Evolutionary conservation across 2,797 vertebrate genomes (phyloP).

Genomic region (Pyrocephalus nanus): DNA sequence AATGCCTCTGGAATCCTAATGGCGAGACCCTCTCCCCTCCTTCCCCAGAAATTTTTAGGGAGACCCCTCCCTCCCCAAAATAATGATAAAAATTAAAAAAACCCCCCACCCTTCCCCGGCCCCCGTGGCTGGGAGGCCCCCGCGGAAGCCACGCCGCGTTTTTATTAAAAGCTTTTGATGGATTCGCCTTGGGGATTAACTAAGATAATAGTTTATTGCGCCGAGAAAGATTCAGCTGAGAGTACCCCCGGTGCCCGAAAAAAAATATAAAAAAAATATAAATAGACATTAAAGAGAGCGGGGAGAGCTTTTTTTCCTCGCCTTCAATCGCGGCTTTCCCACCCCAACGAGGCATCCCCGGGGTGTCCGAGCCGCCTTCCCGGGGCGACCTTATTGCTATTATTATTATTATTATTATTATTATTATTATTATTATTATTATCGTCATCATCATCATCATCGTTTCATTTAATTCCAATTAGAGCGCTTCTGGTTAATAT

Average conservation of each 20-base stretch:
- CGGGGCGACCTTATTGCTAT: not conserved
- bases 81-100: too few species aligned
- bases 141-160: constrained; percentile 10
- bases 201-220: constrained; percentile 69
- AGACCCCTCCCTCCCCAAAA: not conserved
- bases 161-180: constrained; percentile 71
- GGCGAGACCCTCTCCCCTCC: constrained; percentile 22
- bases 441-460: not conserved
- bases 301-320: not conserved
- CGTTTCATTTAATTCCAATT: not conserved
- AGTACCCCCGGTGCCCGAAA: constrained; percentile 43
- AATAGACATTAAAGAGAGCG: constrained; percentile 38
- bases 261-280: not conserved
- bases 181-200: constrained; percentile 69
- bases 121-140: too few species aligned
- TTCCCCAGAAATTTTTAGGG: not conserved
- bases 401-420: not conserved
- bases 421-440: not conserved
- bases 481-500: not conserved
- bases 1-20: constrained; percentile 73
- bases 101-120: too few species aligned
- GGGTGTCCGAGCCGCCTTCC: not conserved
- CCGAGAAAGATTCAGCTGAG: constrained; percentile 62
- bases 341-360: not conserved
- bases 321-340: not conserved